These are phyloP conservation scores for Colinus virginianus DNA, from an alignment of 2,113 vertebrate species.

Conservation along the genomic window DNA sequence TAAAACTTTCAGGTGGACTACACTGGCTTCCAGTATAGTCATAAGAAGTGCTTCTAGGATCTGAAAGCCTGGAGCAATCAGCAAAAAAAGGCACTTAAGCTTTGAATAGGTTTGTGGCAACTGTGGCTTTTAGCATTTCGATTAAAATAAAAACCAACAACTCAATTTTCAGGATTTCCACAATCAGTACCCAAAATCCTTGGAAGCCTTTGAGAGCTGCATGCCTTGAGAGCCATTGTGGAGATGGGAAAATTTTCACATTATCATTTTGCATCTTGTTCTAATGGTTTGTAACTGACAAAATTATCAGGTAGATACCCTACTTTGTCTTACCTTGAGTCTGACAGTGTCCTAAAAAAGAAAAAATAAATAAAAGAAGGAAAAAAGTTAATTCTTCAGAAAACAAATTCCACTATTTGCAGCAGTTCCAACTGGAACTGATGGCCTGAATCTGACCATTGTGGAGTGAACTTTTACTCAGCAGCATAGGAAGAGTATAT, in stretches of 20 bases:
- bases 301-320: neutral
- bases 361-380: neutral
- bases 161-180: neutral
- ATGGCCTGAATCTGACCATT: neutral
- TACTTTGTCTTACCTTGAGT: neutral
- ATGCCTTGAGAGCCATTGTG: neutral
- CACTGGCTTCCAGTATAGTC: neutral
- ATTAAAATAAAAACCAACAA: neutral
- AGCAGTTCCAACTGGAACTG: neutral
- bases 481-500: neutral
- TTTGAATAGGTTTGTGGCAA: neutral
- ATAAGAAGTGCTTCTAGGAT: neutral
- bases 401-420: neutral
- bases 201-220: neutral
- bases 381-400: neutral
- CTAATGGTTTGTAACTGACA: neutral
- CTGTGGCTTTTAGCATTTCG: neutral
- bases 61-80: neutral
- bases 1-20: neutral
- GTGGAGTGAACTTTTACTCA: accelerated
- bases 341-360: neutral
- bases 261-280: neutral
- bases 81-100: neutral
- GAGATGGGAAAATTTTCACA: accelerated
- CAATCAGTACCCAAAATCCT: neutral